Evolutionary conservation across 1,140 invertebrate species (phyloP).

Genomic region (Papilio dardanus): DNA sequence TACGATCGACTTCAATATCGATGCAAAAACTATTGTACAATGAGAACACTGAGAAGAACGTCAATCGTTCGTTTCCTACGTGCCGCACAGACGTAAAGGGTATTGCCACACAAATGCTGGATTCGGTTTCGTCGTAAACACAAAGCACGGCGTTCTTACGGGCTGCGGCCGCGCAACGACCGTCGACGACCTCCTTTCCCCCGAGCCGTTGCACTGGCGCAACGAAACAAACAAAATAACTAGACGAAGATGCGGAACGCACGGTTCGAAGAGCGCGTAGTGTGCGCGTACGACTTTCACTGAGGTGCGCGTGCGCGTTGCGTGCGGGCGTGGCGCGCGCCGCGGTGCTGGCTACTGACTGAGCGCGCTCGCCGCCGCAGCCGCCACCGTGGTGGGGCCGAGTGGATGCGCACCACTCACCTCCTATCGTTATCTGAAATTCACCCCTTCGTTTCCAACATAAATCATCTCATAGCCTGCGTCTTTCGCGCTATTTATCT

Average conservation of each 20-base stretch:
- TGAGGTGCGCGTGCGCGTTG: conserved; percentile 58
- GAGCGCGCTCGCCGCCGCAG: conserved; percentile 41
- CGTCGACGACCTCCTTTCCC: conserved; percentile 80
- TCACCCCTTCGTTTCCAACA: conserved; percentile 51
- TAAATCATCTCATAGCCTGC: not conserved
- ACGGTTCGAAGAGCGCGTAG: conserved; percentile 68
- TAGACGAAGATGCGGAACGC: conserved; percentile 73
- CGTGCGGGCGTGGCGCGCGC: conserved; percentile 67
- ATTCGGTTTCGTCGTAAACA: conserved; percentile 57
- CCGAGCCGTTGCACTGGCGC: conserved; percentile 73
- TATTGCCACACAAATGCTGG: conserved; percentile 64
- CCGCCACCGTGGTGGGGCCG: conserved; percentile 51
- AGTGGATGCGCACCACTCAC: conserved; percentile 35
- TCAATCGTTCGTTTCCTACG: conserved; percentile 7
- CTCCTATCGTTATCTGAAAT: conserved; percentile 56
- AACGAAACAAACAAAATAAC: conserved; percentile 77
- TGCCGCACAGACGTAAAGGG: conserved; percentile 35
- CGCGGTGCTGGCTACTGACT: conserved; percentile 68
- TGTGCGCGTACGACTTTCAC: conserved; percentile 78
- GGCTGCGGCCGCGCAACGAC: conserved; percentile 66
- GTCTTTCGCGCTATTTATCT: not conserved
- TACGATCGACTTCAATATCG: not conserved
- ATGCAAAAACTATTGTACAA: not conserved
- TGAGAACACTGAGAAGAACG: conserved; percentile 1
- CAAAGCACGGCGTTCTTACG: conserved; percentile 66